phyloP scores from a whole-genome alignment of 2,797 vertebrate genomes.

The Echiichthys vipera region DNA sequence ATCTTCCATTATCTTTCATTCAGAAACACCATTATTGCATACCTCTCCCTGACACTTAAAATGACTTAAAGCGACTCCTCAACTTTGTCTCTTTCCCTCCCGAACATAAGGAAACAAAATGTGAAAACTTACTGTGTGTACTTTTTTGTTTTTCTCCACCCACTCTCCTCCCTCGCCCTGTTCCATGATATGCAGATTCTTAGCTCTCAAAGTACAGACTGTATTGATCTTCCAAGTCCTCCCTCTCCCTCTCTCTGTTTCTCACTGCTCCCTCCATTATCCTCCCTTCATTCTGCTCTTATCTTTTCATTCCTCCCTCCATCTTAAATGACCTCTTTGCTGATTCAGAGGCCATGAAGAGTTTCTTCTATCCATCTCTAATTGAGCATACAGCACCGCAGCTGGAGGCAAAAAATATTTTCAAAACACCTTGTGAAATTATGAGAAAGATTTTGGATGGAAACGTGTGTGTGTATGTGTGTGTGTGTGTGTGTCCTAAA shows the following conservation, averaged over 20 bases:
- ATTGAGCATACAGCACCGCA: slow-evolving; percentile 13
- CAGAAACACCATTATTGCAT: slow-evolving; percentile 27
- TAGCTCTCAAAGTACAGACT: slow-evolving; percentile 58
- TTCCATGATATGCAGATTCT: slow-evolving; percentile 61
- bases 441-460: slow-evolving; percentile 16
- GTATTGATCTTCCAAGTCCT: slow-evolving; percentile 67
- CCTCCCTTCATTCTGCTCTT: slow-evolving; percentile 34
- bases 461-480: slow-evolving; percentile 18
- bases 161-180: slow-evolving; percentile 43
- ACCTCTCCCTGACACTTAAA: slow-evolving; percentile 27
- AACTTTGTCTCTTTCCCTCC: slow-evolving; percentile 9
- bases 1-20: slow-evolving; percentile 42
- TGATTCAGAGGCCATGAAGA: slow-evolving; percentile 58
- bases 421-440: slow-evolving; percentile 23
- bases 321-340: slow-evolving; percentile 51
- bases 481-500: slow-evolving; percentile 59
- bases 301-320: slow-evolving; percentile 29
- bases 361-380: too few relatives aligned
- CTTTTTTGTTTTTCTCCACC: slow-evolving; percentile 29
- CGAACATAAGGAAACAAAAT: slow-evolving; percentile 21
- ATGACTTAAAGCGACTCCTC: slow-evolving; percentile 26
- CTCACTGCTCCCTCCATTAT: slow-evolving; percentile 55
- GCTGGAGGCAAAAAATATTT: slow-evolving; percentile 27
- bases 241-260: slow-evolving; percentile 31
- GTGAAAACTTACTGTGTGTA: slow-evolving; percentile 20